phyloP scores from a whole-genome alignment of 30 jellyfish, hydroid and myxozoan species.

The Hydractinia symbiolongicarpus region DNA sequence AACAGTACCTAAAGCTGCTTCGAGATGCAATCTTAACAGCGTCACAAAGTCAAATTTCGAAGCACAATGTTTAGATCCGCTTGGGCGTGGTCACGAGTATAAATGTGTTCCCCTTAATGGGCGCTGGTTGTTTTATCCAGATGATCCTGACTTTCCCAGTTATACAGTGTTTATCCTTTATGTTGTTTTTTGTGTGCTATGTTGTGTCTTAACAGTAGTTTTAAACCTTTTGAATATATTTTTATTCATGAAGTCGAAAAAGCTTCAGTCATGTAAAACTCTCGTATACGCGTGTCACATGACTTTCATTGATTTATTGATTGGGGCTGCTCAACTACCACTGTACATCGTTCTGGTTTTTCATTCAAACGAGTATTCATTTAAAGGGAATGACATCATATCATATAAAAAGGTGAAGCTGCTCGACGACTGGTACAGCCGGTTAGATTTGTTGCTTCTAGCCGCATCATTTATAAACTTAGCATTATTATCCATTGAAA shows the following conservation, averaged over 20 bases:
- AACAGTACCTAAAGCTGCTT: background rate
- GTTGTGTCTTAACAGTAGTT: background rate
- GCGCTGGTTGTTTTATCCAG: background rate
- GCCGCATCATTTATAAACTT: constrained; percentile 11
- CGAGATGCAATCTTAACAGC: background rate
- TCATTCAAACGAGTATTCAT: background rate
- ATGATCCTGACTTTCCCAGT: background rate
- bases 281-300: background rate
- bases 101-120: background rate
- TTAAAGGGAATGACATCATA: background rate
- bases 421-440: constrained; percentile 2
- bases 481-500: constrained; percentile 21
- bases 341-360: background rate
- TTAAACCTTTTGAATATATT: background rate
- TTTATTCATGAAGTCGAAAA: background rate
- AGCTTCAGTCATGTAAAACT: background rate
- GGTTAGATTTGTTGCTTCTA: constrained; percentile 4
- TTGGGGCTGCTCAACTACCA: background rate
- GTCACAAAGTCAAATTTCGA: background rate
- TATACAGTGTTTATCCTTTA: background rate
- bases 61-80: background rate
- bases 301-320: background rate
- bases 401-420: background rate
- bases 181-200: background rate
- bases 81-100: constrained; percentile 2